Evolutionary conservation across 2,888 invertebrate genomes (phyloP), one percentile per base, ranked within the genome.

Genomic region (Elysia crispata): DNA sequence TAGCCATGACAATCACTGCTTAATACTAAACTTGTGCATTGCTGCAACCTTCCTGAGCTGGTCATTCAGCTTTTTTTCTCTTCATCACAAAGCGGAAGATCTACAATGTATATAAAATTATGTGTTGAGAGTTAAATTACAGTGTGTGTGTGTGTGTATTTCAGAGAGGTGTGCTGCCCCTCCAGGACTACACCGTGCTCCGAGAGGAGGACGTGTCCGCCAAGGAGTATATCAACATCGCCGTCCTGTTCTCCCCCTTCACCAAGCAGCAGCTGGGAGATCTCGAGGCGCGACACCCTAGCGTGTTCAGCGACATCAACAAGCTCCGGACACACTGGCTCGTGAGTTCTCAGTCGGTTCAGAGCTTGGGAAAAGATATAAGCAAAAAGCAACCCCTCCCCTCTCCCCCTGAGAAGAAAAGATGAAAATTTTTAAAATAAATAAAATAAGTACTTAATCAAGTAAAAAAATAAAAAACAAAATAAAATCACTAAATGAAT

Each of bases 231-330:
- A 67, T 73, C 1, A 64, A 77, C 11, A 73, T 72, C 18, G 76
- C 79, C 28, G 54, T 25, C 33, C 54, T 70, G n/a, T 82, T 77
- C 60, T 82, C 82, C 1, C 64, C 79, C 25, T 76, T 72, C 54
- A 74, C 73, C 8, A 49, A 49, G 28, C 25, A 57, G 20, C 57
- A 73, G 64, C 79, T 60, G 25, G 57, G 1, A 0, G 49, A n/a
- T 0, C 73, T 50, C 30, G 33, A 77, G 64, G 23, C 18, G n/a
- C 25, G 25, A 0, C 57, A 81, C 33, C 8, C 25, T 20, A 18
- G 57, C 8, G 49, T 33, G 1, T 81, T 77, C 76, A 23, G 33
- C 11, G 30, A 74, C 50, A 64, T 77, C 66, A 64, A 81, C 6
- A 30, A 28, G 15, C 77, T 72, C 74, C 25, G 77, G 41, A 20